phyloP scores from a whole-genome alignment of 2,113 vertebrate genomes.

The Isurus oxyrinchus region DNA sequence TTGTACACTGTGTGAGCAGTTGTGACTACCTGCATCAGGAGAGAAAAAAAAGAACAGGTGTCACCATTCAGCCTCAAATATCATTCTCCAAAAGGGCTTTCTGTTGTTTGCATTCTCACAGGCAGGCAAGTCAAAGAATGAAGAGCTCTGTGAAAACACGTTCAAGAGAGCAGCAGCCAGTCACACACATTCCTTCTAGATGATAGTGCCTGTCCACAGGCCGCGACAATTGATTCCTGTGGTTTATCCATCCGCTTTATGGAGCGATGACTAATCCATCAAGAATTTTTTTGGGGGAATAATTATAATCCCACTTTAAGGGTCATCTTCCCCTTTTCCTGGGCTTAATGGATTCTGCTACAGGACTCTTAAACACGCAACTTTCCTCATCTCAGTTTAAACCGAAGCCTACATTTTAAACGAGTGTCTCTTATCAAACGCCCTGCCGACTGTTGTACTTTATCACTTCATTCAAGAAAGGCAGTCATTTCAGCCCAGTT shows the following conservation, averaged over 20 bases:
- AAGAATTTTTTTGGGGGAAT: constrained; percentile 58
- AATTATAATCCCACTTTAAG: constrained; percentile 63
- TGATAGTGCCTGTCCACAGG: constrained; percentile 61
- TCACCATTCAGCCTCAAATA: background rate
- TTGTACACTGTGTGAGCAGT: background rate
- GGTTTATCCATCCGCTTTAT: constrained; percentile 58
- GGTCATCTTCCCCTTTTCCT: constrained; percentile 50
- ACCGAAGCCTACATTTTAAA: background rate
- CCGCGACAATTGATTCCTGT: constrained; percentile 57
- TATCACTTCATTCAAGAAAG: background rate
- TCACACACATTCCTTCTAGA: constrained; percentile 66
- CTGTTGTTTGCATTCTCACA: background rate
- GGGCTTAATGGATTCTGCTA: background rate
- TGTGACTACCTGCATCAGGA: background rate
- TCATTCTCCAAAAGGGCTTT: too few relatives aligned
- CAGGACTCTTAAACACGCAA: background rate
- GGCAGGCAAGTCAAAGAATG: background rate
- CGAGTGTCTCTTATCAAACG: background rate
- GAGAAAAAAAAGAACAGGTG: background rate
- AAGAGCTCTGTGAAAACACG: background rate
- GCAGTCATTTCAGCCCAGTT: background rate
- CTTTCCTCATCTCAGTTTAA: background rate
- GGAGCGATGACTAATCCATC: constrained; percentile 61
- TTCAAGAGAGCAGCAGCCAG: constrained; percentile 40
- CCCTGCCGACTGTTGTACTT: background rate